A percentile compares a stretch with the other conserved stretches of the same genome.
Conservation (phyloP, 2,113 vertebrate genomes). For the Pitta sordida region DNA sequence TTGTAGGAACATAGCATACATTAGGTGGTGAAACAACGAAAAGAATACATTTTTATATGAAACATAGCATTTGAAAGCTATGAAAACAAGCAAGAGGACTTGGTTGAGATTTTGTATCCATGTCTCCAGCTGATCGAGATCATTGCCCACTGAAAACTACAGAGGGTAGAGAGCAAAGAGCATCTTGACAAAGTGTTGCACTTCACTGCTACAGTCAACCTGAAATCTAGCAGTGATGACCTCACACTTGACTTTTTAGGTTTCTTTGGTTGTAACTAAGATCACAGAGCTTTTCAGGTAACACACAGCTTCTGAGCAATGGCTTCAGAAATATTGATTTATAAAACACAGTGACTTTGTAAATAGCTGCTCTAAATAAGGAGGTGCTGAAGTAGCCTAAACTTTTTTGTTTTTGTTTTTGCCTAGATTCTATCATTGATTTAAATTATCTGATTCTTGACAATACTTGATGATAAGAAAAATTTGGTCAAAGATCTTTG, state of each 20-base stretch:
- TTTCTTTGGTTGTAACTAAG: background rate
- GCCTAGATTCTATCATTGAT: background rate
- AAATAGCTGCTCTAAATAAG: background rate
- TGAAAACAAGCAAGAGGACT: too few species aligned
- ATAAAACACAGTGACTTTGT: background rate
- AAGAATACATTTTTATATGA: background rate
- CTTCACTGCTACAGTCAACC: background rate
- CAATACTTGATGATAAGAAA: background rate
- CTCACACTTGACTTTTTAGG: background rate
- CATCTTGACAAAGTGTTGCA: background rate
- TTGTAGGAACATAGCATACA: fast-evolving
- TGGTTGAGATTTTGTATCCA: background rate
- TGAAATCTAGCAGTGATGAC: background rate
- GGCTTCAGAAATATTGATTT: background rate
- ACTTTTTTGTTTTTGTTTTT: background rate
- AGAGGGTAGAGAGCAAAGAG: background rate
- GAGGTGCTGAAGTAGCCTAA: background rate
- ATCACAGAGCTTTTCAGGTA: background rate
- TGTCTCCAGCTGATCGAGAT: background rate
- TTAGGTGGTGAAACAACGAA: background rate
- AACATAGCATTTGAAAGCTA: background rate
- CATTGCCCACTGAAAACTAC: background rate
- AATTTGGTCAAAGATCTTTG: background rate
- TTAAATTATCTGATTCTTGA: background rate
- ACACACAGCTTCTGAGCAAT: background rate